Percentiles rank a stretch among this genome's conserved stretches.
These are phyloP conservation scores for Dascillus cervinus DNA, from an alignment of 2,888 invertebrate genomes.

Conservation along the genomic window DNA sequence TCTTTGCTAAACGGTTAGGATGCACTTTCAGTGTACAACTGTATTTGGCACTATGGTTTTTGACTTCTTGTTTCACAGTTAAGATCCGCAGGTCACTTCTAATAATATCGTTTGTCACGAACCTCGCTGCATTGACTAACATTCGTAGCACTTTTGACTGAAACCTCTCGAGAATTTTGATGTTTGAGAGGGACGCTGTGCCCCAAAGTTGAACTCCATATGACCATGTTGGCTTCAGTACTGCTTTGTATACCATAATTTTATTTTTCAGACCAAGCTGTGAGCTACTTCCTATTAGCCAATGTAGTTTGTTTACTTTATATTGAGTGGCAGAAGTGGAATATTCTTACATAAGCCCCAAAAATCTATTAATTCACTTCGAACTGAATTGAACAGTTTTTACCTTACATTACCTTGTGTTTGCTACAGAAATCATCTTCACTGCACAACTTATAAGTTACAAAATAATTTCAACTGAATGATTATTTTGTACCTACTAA, in stretches of 20 bases:
- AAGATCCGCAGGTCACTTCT: slow-evolving; percentile 3
- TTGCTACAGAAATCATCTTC: too few relatives aligned
- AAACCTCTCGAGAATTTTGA: slow-evolving; percentile 2
- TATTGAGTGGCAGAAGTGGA: too few relatives aligned
- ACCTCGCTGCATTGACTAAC: slow-evolving; percentile 1
- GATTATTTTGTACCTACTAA: too few relatives aligned
- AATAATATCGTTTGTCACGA: slow-evolving; percentile 4
- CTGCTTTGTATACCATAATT: slow-evolving; percentile 1
- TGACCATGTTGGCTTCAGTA: slow-evolving; percentile 3
- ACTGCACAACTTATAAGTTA: too few relatives aligned
- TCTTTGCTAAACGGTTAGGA: neutral
- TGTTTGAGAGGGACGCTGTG: too few relatives aligned
- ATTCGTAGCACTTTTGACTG: slow-evolving; percentile 4
- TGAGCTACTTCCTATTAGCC: slow-evolving; percentile 2
- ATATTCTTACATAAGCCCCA: too few relatives aligned
- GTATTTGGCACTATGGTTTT: slow-evolving; percentile 4
- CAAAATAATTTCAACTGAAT: too few relatives aligned
- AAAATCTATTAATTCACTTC: too few relatives aligned
- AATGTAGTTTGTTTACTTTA: slow-evolving; percentile 1
- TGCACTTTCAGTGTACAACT: slow-evolving; percentile 4
- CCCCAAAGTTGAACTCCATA: too few relatives aligned
- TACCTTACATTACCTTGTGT: too few relatives aligned
- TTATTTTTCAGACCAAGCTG: slow-evolving; percentile 1
- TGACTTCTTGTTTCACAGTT: slow-evolving; percentile 5
- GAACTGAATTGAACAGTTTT: too few relatives aligned